These are phyloP conservation scores for Sarcophaga bullata DNA, from an alignment of 1,140 invertebrate species.

Conservation along the genomic window DNA sequence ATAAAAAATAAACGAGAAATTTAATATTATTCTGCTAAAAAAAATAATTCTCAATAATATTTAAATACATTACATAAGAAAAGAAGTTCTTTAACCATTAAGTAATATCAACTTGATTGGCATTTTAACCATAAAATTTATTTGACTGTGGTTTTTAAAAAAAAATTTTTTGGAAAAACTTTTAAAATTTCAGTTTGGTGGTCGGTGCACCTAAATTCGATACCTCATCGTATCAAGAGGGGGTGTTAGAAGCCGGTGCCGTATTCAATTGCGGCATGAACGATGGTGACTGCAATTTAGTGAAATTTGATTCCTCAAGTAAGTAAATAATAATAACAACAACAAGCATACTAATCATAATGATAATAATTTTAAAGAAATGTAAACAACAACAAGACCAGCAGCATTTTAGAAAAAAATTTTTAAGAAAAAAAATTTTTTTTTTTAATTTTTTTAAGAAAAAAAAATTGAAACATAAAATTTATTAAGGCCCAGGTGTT, in stretches of 20 bases:
- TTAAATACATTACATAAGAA: background rate
- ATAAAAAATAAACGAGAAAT: slow-evolving; percentile 43
- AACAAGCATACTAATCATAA: slow-evolving; percentile 35
- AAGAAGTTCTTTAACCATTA: background rate
- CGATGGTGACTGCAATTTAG: slow-evolving; percentile 71
- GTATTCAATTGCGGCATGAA: slow-evolving; percentile 78
- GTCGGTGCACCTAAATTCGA: slow-evolving; percentile 83
- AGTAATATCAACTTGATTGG: background rate
- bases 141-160: background rate
- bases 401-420: too few relatives aligned
- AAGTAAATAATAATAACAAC: slow-evolving; percentile 57
- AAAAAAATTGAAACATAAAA: slow-evolving; percentile 14
- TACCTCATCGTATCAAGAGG: slow-evolving; percentile 69
- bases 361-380: slow-evolving; percentile 12
- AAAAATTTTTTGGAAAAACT: too few relatives aligned
- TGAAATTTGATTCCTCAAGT: slow-evolving; percentile 81
- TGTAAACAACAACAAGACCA: too few relatives aligned
- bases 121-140: background rate
- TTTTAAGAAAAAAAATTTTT: too few relatives aligned
- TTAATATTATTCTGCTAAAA: background rate
- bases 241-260: slow-evolving; percentile 75
- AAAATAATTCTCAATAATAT: background rate
- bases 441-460: too few relatives aligned
- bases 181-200: slow-evolving; percentile 73
- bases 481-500: background rate